Evolutionary conservation across 2,797 vertebrate genomes (phyloP).

Genomic region (Hozukius guyotensis): DNA sequence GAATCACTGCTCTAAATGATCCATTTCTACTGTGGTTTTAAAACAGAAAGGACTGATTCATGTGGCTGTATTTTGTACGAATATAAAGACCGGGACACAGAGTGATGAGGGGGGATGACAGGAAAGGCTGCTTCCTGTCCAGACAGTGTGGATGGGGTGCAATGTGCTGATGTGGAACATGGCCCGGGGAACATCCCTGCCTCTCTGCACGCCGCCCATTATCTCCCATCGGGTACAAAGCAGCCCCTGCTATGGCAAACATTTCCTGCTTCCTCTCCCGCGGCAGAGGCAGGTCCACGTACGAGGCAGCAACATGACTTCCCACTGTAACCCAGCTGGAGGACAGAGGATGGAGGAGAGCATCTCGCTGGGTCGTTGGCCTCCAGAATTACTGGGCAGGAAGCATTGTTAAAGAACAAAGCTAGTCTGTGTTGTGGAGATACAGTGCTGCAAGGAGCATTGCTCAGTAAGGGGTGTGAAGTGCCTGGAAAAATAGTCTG

Average conservation of each 20-base stretch:
- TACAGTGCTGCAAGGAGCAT: neutral
- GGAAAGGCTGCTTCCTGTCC: conserved; percentile 64
- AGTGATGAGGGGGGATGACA: conserved; percentile 29
- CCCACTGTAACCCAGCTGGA: conserved; percentile 67
- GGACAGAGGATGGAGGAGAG: conserved; percentile 35
- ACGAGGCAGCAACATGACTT: conserved; percentile 58
- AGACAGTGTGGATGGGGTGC: conserved; percentile 50
- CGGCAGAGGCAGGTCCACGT: conserved; percentile 52
- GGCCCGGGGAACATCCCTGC: conserved; percentile 61
- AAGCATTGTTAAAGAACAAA: conserved; percentile 65
- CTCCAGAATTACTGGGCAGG: conserved; percentile 48
- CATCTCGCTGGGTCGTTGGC: conserved; percentile 45
- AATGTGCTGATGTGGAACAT: conserved; percentile 67
- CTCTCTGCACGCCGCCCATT: conserved; percentile 70
- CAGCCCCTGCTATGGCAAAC: conserved; percentile 61
- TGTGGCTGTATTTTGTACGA: neutral
- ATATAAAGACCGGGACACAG: neutral
- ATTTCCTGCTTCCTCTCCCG: conserved; percentile 76
- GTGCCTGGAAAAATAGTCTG: neutral
- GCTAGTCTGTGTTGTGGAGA: conserved; percentile 30
- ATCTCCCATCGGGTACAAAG: conserved; percentile 79
- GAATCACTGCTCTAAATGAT: neutral
- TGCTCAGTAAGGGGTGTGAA: neutral
- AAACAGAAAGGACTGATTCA: neutral
- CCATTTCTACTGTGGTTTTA: conserved; percentile 3